Conservation (phyloP, 2,888 invertebrate species). For the Heliconius sara region DNA sequence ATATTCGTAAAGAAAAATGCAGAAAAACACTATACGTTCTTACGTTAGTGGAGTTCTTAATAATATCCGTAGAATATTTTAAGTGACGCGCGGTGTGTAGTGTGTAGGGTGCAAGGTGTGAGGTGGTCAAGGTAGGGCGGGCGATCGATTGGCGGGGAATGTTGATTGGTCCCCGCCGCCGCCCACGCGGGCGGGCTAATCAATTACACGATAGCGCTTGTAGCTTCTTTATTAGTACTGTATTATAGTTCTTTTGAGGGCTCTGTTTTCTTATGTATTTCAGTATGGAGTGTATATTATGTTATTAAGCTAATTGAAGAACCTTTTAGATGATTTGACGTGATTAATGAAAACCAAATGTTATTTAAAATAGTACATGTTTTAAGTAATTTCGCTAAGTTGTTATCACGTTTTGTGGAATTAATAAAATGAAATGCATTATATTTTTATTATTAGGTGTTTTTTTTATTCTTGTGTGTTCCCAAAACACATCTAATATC, state of each 20-base stretch:
- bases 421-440: too few species aligned
- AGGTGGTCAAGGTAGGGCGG: slow-evolving; percentile 50
- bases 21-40: neutral
- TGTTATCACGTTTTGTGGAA: too few species aligned
- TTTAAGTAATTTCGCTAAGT: too few species aligned
- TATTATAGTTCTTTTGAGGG: neutral
- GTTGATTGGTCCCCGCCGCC: slow-evolving; percentile 54
- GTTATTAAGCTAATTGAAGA: too few species aligned
- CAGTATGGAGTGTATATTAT: neutral
- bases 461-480: too few species aligned
- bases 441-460: too few species aligned
- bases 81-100: slow-evolving; percentile 1
- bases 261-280: neutral
- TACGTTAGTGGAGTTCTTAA: neutral
- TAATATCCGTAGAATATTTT: slow-evolving; percentile 6
- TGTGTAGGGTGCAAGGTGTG: slow-evolving; percentile 18
- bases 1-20: neutral
- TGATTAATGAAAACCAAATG: too few species aligned
- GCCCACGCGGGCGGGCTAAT: slow-evolving; percentile 35
- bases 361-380: too few species aligned
- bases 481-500: too few species aligned
- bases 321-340: too few species aligned
- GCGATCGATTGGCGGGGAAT: slow-evolving; percentile 60
- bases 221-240: slow-evolving; percentile 17
- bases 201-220: slow-evolving; percentile 18